Evolutionary conservation across 2,888 invertebrate genomes (phyloP).

Genomic region (Apodemia hepburni): DNA sequence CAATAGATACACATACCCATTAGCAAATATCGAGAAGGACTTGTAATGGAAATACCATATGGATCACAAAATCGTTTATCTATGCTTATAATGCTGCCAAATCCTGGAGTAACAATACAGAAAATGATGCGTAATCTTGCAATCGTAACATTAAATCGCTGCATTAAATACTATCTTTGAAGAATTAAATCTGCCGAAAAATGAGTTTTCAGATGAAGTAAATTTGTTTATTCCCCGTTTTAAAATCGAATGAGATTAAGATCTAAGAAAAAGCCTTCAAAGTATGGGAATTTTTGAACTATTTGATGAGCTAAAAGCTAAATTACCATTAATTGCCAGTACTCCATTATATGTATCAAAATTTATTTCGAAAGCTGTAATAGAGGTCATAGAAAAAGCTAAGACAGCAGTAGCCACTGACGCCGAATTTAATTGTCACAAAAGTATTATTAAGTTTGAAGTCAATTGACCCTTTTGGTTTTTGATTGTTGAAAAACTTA

Average conservation of each 20-base stretch:
- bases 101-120: slow-evolving; percentile 70
- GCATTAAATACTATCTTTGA: slow-evolving; percentile 72
- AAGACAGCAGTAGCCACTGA: slow-evolving; percentile 82
- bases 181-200: slow-evolving; percentile 64
- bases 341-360: slow-evolving; percentile 77
- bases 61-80: slow-evolving; percentile 76
- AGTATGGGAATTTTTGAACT: slow-evolving; percentile 72
- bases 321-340: slow-evolving; percentile 66
- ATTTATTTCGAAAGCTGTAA: slow-evolving; percentile 84
- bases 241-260: slow-evolving; percentile 77
- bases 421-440: slow-evolving; percentile 70
- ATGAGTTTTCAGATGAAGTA: slow-evolving; percentile 79
- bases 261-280: slow-evolving; percentile 72
- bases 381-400: slow-evolving; percentile 88
- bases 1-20: slow-evolving; percentile 79
- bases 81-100: slow-evolving; percentile 84
- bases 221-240: slow-evolving; percentile 83
- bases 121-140: slow-evolving; percentile 75
- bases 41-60: slow-evolving; percentile 85
- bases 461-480: slow-evolving; percentile 84
- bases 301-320: slow-evolving; percentile 66
- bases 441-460: slow-evolving; percentile 78
- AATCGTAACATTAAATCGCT: slow-evolving; percentile 63
- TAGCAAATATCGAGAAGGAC: slow-evolving; percentile 77
- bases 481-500: slow-evolving; percentile 82